Evolutionary conservation across 2,888 invertebrate species (phyloP).

Genomic region (Acanthosepion esculentum): DNA sequence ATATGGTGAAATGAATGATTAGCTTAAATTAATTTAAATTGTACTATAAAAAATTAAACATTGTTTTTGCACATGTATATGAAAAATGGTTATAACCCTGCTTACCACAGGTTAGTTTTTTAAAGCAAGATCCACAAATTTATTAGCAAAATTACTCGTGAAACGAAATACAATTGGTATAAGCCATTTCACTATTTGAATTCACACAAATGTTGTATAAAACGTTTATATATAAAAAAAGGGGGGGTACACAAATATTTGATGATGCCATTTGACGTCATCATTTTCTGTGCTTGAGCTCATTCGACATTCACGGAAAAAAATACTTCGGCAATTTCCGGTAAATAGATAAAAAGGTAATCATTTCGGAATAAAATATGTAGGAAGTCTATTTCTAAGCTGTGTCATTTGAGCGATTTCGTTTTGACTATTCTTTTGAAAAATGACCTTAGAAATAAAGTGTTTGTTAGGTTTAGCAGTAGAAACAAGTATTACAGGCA

Average conservation of each 20-base stretch:
- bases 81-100: background rate
- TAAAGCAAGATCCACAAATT: background rate
- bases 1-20: too few relatives aligned
- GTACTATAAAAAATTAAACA: too few relatives aligned
- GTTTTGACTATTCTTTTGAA: background rate
- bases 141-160: background rate
- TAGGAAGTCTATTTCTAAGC: background rate
- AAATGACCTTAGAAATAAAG: background rate
- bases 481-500: background rate
- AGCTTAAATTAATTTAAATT: too few relatives aligned
- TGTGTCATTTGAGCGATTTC: background rate
- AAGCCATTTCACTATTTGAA: background rate
- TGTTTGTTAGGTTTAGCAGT: too few relatives aligned
- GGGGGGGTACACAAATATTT: background rate
- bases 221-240: background rate
- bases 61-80: too few relatives aligned
- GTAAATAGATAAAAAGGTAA: slow-evolving; percentile 15
- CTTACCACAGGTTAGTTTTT: background rate
- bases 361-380: slow-evolving; percentile 4
- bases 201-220: background rate
- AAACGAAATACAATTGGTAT: background rate
- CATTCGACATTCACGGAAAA: slow-evolving; percentile 41
- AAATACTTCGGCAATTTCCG: slow-evolving; percentile 43
- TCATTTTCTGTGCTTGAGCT: slow-evolving; percentile 43
- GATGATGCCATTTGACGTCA: slow-evolving; percentile 40